Evolutionary conservation across 1,140 invertebrate species (phyloP), one percentile per base, ranked within the genome.

Genomic region (Eufriesea mexicana): DNA sequence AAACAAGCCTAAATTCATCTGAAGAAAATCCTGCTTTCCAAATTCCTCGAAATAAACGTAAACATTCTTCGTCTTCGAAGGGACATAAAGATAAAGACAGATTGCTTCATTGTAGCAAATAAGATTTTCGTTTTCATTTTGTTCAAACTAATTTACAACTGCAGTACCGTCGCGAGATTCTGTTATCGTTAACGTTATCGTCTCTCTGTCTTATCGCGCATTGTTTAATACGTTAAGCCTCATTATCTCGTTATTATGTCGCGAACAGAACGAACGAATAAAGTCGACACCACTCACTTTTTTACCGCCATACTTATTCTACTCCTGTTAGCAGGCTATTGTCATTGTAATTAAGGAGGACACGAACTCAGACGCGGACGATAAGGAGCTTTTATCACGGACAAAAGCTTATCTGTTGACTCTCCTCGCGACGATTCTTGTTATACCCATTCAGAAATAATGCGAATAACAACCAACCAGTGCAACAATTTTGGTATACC

Each of bases 211-310:
- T 87, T 87, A 87, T 87, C 85, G 74, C 75, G 25, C 57, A 71
- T 87, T 87, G 76, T 86, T 87, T 87, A 87, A 87, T 86, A 87
- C 71, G 81, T 75, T 84, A 84, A 86, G 81, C 76, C 61, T 86
- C 85, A 87, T 87, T 87, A 87, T 87, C 86, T 86, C 42, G 80
- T 86, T 86, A 86, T 87, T 86, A 84, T 84, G 76, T 74, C 75
- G 85, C 71, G 59, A 72, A 47, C 54, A 49, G 61, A 86, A 59
- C 72, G 59, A 71, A 79, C 54, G 55, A 68, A 70, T 61, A 66
- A 66, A 87, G 79, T 71, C 74, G 55, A 75, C 79, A 75, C 23
- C 55, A 47, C 47, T 83, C 55, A 16, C 12, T 45, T 51, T 80
- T 47, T 85, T 77, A 74, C 45, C 67, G 73, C 64, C 51, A 45